Evolutionary conservation across 2,888 invertebrate genomes (phyloP).

Genomic region (Lepeophtheirus nordmannii): DNA sequence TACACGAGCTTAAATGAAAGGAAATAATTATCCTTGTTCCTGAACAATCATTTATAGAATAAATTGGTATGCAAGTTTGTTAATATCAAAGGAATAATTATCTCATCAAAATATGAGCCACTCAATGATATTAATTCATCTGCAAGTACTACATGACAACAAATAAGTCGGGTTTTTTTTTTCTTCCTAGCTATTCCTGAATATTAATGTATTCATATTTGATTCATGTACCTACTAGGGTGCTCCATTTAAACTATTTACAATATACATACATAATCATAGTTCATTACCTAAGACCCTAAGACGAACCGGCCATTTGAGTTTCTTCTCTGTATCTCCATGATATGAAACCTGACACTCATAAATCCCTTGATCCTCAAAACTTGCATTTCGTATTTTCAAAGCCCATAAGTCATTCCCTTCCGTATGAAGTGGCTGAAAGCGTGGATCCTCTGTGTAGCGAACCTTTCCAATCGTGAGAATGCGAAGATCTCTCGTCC

Average conservation of each 20-base stretch:
- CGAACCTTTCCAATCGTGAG: conserved; percentile 8
- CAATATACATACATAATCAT: too few species aligned
- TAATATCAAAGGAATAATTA: neutral
- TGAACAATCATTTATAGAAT: neutral
- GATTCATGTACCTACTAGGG: too few species aligned
- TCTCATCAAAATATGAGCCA: neutral
- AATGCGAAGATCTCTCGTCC: conserved; percentile 6
- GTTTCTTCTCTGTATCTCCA: conserved; percentile 21
- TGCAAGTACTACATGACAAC: too few species aligned
- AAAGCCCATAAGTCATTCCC: conserved; percentile 20
- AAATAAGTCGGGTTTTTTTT: too few species aligned
- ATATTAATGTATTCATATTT: too few species aligned
- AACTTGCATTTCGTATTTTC: conserved; percentile 24
- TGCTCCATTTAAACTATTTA: too few species aligned
- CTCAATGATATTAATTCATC: conserved; percentile 26
- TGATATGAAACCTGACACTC: conserved; percentile 31
- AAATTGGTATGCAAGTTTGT: conserved; percentile 4
- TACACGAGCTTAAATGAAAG: too few species aligned
- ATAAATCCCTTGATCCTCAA: conserved; percentile 30
- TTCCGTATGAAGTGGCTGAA: conserved; percentile 12
- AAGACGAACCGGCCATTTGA: conserved; percentile 17
- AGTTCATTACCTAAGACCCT: conserved; percentile 11
- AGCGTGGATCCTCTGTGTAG: conserved; percentile 16
- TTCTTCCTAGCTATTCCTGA: too few species aligned
- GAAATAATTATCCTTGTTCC: too few species aligned